A percentile compares a stretch with the other conserved stretches of the same genome.
These are phyloP conservation scores for Taxidea taxus DNA, from an alignment of 2,113 vertebrate genomes.

Conservation along the genomic window DNA sequence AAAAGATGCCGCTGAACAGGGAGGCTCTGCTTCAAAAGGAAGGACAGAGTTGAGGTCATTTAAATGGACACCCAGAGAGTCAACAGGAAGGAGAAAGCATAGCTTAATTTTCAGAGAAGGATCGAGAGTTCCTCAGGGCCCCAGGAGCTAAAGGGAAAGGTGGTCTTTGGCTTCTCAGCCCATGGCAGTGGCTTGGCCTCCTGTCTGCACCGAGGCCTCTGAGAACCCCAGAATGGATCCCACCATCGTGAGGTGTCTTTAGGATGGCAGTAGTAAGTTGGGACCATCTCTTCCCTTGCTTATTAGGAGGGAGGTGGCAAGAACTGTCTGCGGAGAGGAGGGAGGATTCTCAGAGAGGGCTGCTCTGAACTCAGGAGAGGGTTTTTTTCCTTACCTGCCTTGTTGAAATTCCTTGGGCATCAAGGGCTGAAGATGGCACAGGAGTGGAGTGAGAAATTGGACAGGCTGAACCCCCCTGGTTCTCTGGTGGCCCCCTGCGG, in stretches of 20 bases:
- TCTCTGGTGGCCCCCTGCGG: neutral
- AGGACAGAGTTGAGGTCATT: constrained; percentile 7
- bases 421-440: neutral
- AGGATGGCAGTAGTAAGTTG: neutral
- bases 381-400: neutral
- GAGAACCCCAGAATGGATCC: neutral
- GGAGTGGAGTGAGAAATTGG: neutral
- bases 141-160: neutral
- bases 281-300: neutral
- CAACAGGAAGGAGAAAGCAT: neutral
- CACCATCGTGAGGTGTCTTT: constrained; percentile 52
- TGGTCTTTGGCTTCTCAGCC: constrained; percentile 28
- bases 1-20: neutral
- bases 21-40: neutral
- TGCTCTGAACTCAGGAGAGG: neutral
- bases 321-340: neutral
- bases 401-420: neutral
- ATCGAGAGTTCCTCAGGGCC: neutral
- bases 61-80: neutral
- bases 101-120: constrained; percentile 10
- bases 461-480: no score
- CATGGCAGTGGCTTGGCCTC: neutral
- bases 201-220: neutral
- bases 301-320: no score
- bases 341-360: neutral